A percentile compares a stretch with the other conserved stretches of the same genome.
These are phyloP conservation scores for Plutella xylostella DNA, from an alignment of 2,888 invertebrate genomes.

Conservation along the genomic window DNA sequence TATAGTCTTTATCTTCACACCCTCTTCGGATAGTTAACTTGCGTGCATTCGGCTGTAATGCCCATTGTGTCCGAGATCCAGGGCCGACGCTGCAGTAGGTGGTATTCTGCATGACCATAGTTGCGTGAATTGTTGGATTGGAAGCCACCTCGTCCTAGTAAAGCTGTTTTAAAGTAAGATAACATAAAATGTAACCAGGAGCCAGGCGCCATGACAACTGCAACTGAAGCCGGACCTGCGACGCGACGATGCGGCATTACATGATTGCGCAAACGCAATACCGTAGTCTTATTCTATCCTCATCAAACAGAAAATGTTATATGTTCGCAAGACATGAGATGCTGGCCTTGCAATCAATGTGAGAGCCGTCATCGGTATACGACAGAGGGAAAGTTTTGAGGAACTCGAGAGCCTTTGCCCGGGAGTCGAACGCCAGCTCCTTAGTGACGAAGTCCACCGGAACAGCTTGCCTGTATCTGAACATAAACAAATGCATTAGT, in stretches of 20 bases:
- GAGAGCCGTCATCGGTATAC: conserved; percentile 76
- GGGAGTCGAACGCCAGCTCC: conserved; percentile 89
- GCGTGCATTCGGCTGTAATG: too few species aligned
- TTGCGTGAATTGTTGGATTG: not conserved
- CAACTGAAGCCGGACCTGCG: conserved; percentile 32
- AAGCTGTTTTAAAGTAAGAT: conserved; percentile 51
- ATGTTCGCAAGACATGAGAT: conserved; percentile 69
- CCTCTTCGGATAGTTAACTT: too few species aligned
- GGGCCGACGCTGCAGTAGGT: not conserved
- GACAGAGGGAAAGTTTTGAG: conserved; percentile 83
- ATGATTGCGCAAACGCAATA: conserved; percentile 50
- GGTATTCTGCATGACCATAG: not conserved
- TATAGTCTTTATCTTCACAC: not conserved
- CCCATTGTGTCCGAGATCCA: too few species aligned
- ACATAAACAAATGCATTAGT: conserved; percentile 66
- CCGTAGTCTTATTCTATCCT: too few species aligned
- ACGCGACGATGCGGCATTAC: conserved; percentile 36
- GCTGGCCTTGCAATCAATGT: conserved; percentile 93
- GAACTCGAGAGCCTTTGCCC: conserved; percentile 89
- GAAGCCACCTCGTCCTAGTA: conserved; percentile 41
- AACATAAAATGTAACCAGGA: conserved; percentile 23
- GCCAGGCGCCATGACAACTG: not conserved
- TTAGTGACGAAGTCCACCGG: conserved; percentile 87
- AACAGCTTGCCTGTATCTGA: conserved; percentile 94
- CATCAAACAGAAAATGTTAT: conserved; percentile 60